These are phyloP conservation scores for Aphelenchoides bicaudatus DNA, from an alignment of 2,888 invertebrate species.

Conservation along the genomic window DNA sequence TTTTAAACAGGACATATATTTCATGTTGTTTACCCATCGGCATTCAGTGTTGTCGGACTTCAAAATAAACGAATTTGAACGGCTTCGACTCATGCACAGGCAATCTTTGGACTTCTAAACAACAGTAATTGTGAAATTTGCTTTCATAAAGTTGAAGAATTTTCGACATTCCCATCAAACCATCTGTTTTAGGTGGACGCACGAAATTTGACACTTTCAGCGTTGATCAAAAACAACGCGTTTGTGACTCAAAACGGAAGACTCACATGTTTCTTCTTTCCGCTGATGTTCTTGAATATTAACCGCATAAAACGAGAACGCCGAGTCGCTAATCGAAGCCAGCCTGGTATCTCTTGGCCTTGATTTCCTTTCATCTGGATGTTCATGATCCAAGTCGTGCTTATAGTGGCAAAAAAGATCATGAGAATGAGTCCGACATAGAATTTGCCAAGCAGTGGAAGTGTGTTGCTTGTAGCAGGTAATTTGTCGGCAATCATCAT, in stretches of 20 bases:
- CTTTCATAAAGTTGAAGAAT: too few species aligned
- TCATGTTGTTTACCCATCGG: constrained; percentile 3
- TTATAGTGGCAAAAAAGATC: constrained; percentile 57
- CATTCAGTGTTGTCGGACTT: constrained; percentile 11
- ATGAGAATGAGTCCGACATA: constrained; percentile 51
- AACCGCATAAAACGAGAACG: neutral
- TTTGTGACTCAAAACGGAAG: neutral
- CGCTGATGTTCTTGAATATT: constrained; percentile 13
- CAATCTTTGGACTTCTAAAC: constrained; percentile 1
- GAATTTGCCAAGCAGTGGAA: constrained; percentile 47
- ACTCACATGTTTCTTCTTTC: constrained; percentile 9
- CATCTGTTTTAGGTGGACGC: too few species aligned
- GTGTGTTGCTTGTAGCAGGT: constrained; percentile 52
- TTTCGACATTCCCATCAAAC: too few species aligned
- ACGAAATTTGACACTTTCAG: too few species aligned
- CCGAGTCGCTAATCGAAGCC: constrained; percentile 42
- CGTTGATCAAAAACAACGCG: too few species aligned
- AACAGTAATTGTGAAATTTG: neutral
- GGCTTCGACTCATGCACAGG: neutral
- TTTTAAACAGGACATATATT: too few species aligned
- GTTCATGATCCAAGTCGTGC: constrained; percentile 40
- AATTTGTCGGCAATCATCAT: constrained; percentile 57
- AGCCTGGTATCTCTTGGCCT: constrained; percentile 33
- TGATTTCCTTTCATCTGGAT: constrained; percentile 56
- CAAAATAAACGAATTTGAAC: constrained; percentile 3